Base-by-base conservation (phyloP, 2,113 vertebrate genomes). In the Zapus hudsonius region DNA sequence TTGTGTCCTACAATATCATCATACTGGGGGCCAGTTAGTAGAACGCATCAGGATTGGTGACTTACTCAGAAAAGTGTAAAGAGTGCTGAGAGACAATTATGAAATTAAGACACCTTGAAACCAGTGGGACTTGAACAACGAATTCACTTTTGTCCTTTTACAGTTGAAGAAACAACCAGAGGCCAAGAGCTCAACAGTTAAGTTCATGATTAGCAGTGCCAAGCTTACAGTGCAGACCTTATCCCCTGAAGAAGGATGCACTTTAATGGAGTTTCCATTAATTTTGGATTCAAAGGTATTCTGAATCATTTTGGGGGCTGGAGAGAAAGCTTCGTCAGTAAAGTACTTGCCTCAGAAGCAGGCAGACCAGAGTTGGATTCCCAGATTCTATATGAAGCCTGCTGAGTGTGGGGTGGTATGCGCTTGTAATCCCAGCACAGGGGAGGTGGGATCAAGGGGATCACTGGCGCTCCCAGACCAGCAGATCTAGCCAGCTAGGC, bases 71-170 rank as follows among this genome's bases (percentile, higher is more conserved):
- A 85, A 82, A 31, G 11, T 8, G 25, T 63, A 25, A 70, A 90
- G 40, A 29, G 2, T 59, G 17, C 31, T 72, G 20, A 89, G 73
- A 73, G 42, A 69, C 36, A 78, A 81, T 80, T 19, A 33, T n/a
- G 19, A 5, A 91, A 79, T 92, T 47, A 90, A 66, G 73, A 90
- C 36, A 85, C 84, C 94, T 57, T 63, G 40, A 11, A 95, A 31
- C 16, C 36, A 78, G 47, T 78, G 23, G 19, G 7, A 75, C 25
- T 36, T 64, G 44, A 86, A 89, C 47, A 27, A 44, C 38, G 3
- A 80, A 76, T 6, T 52, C 44, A 87, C 16, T 42, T 42, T 20
- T 84, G 27, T 75, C 73, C 69, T 64, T 87, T 91, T 87, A 64
- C 8, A 44, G 25, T 22, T 61, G 11, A 42, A 93, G 83, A 84